Base-by-base conservation (phyloP, 2,113 vertebrate genomes). In the Ovis canadensis region DNA sequence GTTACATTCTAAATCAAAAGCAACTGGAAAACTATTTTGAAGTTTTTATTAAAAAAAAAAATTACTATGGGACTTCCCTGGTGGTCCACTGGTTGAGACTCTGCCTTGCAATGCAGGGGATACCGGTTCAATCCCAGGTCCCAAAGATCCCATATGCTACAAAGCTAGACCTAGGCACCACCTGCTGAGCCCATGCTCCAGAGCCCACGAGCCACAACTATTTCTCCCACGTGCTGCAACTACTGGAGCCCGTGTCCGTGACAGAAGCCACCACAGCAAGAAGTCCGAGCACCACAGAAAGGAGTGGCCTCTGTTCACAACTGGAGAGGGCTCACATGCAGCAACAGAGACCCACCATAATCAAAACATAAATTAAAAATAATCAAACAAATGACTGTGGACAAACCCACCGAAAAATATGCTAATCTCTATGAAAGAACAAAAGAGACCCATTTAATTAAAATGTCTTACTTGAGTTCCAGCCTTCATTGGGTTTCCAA, bases 401-500 rank as follows among this genome's bases (percentile, higher is more conserved):
- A 62, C 31, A 60, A 91, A 95, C 21, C 16, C 29, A 96, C 3
- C 62, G 55, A 83, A 67, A 92, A 86, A 31, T 6, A 40, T 27
- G 17, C 5, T 45, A 19, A 40, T 90, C 43, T 92, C 13, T 45
- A 77, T 74, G 43, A 36, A 6, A 31, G 52, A 45, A n/a, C 17
- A 52, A n/a, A 25, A 64, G 31, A n/a, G 43, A 45, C 25, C 6
- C 16, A 78, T 1, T 60, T 27, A 59, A 78, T 33, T 86, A 95
- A 93, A 94, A 83, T 23, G 31, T 21, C 98, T 98, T 97, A 99
- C 99, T 99, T 99, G 99, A 80, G 99, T 99, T 98, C 99, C 99
- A 91, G 99, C 99, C 97, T 99, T 99, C 99, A 99, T 99, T 60
- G 99, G 99, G 98, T 99, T 99, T 92, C 99, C 99, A 96, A 99